Evolutionary conservation across 2,888 invertebrate genomes (phyloP), one percentile per base, ranked within the genome.

Genomic region (Amphipyra tragopoginis): DNA sequence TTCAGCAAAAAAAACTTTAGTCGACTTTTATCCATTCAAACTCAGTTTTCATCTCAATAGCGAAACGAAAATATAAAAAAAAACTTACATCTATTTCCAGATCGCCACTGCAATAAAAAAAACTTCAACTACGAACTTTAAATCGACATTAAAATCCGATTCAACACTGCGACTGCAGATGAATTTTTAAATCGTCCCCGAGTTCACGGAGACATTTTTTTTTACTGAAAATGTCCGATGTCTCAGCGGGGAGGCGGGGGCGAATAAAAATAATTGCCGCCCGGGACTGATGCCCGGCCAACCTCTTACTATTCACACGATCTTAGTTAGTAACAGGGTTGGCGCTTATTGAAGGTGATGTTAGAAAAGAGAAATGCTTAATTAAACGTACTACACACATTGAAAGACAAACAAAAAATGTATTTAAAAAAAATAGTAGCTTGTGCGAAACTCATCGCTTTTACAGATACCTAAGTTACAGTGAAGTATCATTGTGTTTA

Each of bases 201-300:
- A 74, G 70, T 72, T 74, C 45, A 53, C 45, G 36, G 44, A 70
- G 70, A 66, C 69, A 68, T 68, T 72, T 72, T 75, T 77, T 76
- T 72, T 72, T 65, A 39, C 54, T 52, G 65, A 64, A 72, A 72
- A 72, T 72, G 59, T 76, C 74, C 72, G 49, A 75, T 68, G 76
- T 75, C 76, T 75, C 64, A 68, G 71, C 54, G 72, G 63, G 58
- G 67, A 51, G 65, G 67, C 36, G 72, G 84, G 82, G 81, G 85
- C 81, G 92, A 91, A 92, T 91, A 91, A 92, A 92, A 93, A 93
- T 92, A 91, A 90, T 92, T 86, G 89, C 86, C 82, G 82, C 75
- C 62, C 77, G 81, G 78, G 85, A 88, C 81, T 85, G 88, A 87
- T 86, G 83, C 77, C 78, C 71, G 69, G 86, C 86, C 86, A 87